Evolutionary conservation across 2,797 vertebrate species (phyloP).

Genomic region (Poecilia wingei): DNA sequence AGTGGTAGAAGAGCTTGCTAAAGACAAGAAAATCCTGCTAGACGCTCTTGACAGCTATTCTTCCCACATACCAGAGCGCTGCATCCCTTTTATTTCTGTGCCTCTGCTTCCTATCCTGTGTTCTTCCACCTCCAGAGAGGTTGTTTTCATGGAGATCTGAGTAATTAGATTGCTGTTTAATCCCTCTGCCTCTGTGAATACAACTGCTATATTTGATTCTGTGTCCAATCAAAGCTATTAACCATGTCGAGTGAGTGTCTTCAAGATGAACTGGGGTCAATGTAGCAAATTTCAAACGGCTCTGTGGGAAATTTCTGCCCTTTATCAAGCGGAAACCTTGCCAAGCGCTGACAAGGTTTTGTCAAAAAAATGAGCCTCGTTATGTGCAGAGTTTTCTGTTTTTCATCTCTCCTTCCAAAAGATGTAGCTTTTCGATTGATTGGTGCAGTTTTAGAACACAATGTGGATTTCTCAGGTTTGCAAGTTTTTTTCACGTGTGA

Average conservation of each 20-base stretch:
- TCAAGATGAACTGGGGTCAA: conserved; percentile 61
- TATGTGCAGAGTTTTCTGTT: conserved; percentile 37
- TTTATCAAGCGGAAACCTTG: conserved; percentile 45
- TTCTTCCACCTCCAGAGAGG: conserved; percentile 69
- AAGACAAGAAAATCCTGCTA: conserved; percentile 19
- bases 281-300: conserved; percentile 57
- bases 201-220: conserved; percentile 80
- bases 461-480: conserved; percentile 26
- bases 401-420: conserved; percentile 28
- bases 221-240: conserved; percentile 73
- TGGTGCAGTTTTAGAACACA: conserved; percentile 32
- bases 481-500: background rate
- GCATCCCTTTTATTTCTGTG: conserved; percentile 41
- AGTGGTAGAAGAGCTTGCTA: background rate
- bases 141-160: conserved; percentile 76
- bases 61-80: conserved; percentile 22
- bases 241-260: conserved; percentile 53
- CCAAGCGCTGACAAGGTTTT: conserved; percentile 35
- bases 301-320: conserved; percentile 40
- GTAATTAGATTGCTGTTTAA: conserved; percentile 83
- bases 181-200: conserved; percentile 73
- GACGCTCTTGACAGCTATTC: conserved; percentile 35
- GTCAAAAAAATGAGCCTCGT: conserved; percentile 30
- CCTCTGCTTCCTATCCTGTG: conserved; percentile 38
- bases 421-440: conserved; percentile 41